phyloP scores from a whole-genome alignment of 1,140 invertebrate species.

The Aphidius gifuensis region DNA sequence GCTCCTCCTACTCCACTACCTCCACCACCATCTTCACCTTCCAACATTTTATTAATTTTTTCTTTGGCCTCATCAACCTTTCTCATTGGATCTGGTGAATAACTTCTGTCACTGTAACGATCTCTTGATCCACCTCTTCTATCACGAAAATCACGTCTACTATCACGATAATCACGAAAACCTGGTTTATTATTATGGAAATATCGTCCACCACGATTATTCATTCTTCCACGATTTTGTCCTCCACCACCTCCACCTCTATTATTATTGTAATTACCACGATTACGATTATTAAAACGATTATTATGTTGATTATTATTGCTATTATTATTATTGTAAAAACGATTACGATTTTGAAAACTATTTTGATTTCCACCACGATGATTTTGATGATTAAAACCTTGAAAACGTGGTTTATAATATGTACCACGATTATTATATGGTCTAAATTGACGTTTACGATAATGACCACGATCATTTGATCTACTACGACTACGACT shows the following conservation, averaged over 20 bases:
- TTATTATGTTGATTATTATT: slow-evolving; percentile 51
- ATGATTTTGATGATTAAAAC: slow-evolving; percentile 53
- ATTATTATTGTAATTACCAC: slow-evolving; percentile 30
- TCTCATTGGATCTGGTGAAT: slow-evolving; percentile 61
- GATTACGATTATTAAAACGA: slow-evolving; percentile 40
- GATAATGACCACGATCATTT: slow-evolving; percentile 58
- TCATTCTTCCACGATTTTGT: slow-evolving; percentile 42
- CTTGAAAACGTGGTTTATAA: slow-evolving; percentile 71
- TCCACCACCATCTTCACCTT: slow-evolving; percentile 19
- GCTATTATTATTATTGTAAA: slow-evolving; percentile 48
- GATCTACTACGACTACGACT: slow-evolving; percentile 61
- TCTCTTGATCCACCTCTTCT: slow-evolving; percentile 44
- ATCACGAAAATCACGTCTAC: slow-evolving; percentile 54
- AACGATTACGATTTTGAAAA: slow-evolving; percentile 51
- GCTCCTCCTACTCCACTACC: slow-evolving; percentile 38
- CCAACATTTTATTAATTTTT: slow-evolving; percentile 62
- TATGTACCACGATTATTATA: slow-evolving; percentile 70
- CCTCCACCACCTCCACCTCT: slow-evolving; percentile 37
- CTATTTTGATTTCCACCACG: slow-evolving; percentile 31
- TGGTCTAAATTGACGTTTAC: slow-evolving; percentile 53
- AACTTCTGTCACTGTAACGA: slow-evolving; percentile 59
- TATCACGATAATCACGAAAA: slow-evolving; percentile 65
- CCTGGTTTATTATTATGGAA: slow-evolving; percentile 59
- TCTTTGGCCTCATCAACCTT: slow-evolving; percentile 62
- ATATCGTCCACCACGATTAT: slow-evolving; percentile 57